Conservation (phyloP, 2,113 vertebrate species). For the Petaurus breviceps region DNA sequence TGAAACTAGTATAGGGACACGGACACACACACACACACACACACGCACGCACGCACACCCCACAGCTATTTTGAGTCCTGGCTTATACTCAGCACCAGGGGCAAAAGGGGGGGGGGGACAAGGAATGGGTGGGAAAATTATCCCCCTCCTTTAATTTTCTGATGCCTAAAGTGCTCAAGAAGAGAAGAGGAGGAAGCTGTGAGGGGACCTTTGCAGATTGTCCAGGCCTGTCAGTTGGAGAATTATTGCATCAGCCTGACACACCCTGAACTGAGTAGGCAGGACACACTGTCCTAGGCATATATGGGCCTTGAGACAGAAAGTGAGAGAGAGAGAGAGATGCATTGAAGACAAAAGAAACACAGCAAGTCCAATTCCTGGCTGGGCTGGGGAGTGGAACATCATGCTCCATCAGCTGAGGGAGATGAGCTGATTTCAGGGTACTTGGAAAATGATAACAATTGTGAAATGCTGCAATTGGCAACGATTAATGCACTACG, state of each 20-base stretch:
- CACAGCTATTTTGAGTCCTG: neutral
- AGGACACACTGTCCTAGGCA: neutral
- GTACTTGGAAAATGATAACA: neutral
- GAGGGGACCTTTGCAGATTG: neutral
- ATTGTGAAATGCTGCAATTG: neutral
- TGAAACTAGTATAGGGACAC: neutral
- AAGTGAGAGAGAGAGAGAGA: too few relatives aligned
- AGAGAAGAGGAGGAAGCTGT: neutral
- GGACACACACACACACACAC: neutral
- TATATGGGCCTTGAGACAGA: neutral
- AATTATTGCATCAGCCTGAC: neutral
- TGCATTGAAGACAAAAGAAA: neutral
- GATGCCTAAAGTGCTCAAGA: neutral
- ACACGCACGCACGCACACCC: neutral
- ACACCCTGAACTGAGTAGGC: neutral
- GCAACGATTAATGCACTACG: neutral
- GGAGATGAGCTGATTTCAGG: neutral
- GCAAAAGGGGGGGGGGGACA: rapidly evolving
- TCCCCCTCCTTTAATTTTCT: neutral
- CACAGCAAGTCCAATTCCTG: neutral
- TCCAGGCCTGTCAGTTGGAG: neutral
- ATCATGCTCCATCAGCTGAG: neutral
- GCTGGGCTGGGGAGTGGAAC: neutral
- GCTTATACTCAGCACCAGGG: neutral
- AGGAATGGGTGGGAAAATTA: neutral